Conservation (phyloP, 2,113 vertebrate species). For the Corydoras maculifer region DNA sequence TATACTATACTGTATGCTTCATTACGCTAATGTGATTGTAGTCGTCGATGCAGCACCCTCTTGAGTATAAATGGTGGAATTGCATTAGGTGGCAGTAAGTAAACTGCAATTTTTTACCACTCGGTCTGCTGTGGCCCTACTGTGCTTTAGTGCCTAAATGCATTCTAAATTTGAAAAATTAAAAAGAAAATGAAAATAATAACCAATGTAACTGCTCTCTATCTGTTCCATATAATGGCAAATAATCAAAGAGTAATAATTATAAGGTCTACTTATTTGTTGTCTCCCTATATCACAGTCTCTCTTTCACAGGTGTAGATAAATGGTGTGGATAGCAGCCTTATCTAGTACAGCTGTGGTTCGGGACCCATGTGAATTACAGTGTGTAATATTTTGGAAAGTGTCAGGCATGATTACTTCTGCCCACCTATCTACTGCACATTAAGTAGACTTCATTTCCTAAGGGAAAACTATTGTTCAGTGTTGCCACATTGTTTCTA, state of each 20-base stretch:
- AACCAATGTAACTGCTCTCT: slow-evolving; percentile 11
- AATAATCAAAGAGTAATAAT: slow-evolving; percentile 66
- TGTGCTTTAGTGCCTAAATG: no score
- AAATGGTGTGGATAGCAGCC: slow-evolving; percentile 22
- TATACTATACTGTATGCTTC: no score
- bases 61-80: no score
- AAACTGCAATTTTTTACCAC: no score
- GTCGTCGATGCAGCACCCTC: no score
- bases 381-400: slow-evolving; percentile 30
- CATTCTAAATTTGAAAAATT: no score
- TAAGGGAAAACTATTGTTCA: background rate
- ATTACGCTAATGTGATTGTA: no score
- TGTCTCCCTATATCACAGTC: slow-evolving; percentile 7
- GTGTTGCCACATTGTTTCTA: background rate
- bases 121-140: no score
- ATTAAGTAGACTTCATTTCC: slow-evolving; percentile 35
- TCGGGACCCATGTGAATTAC: slow-evolving; percentile 34
- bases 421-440: slow-evolving; percentile 38
- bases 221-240: slow-evolving; percentile 3
- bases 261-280: slow-evolving; percentile 51
- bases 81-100: no score
- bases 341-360: slow-evolving; percentile 37
- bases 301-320: slow-evolving; percentile 9
- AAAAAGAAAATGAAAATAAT: background rate
- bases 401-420: slow-evolving; percentile 38